Evolutionary conservation across 2,113 vertebrate species (phyloP).

Genomic region (Gambusia affinis): DNA sequence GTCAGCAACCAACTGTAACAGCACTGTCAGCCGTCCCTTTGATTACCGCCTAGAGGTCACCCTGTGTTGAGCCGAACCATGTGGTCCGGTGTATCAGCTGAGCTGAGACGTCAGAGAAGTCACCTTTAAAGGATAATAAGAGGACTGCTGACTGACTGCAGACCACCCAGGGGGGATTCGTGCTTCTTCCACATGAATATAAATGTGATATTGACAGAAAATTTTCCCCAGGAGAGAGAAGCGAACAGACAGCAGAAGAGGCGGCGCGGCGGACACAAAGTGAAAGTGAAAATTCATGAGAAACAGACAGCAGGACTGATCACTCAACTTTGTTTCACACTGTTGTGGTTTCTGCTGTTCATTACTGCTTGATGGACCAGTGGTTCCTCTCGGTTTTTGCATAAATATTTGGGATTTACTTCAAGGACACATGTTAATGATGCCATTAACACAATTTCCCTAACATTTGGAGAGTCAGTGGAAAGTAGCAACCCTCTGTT

Average conservation of each 20-base stretch:
- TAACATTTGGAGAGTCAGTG: conserved; percentile 58
- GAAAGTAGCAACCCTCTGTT: conserved; percentile 51
- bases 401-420: conserved; percentile 71
- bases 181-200: conserved; percentile 67
- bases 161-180: conserved; percentile 56
- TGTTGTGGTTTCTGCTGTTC: conserved; percentile 47
- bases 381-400: conserved; percentile 42
- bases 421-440: conserved; percentile 70
- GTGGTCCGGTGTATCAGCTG: conserved; percentile 39
- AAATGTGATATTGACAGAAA: conserved; percentile 73
- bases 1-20: conserved; percentile 56
- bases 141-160: conserved; percentile 68
- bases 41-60: conserved; percentile 64
- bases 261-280: conserved; percentile 28
- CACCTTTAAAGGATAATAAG: conserved; percentile 75
- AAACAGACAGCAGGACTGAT: conserved; percentile 26
- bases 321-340: conserved; percentile 30
- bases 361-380: conserved; percentile 53
- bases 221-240: conserved; percentile 53
- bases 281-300: conserved; percentile 46
- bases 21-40: conserved; percentile 62
- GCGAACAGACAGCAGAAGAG: conserved; percentile 30
- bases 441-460: conserved; percentile 67
- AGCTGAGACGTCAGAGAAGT: conserved; percentile 62
- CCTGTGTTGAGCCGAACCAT: conserved; percentile 35